These are phyloP conservation scores for Tinamus major DNA, from an alignment of 2,797 vertebrate genomes.

Conservation along the genomic window DNA sequence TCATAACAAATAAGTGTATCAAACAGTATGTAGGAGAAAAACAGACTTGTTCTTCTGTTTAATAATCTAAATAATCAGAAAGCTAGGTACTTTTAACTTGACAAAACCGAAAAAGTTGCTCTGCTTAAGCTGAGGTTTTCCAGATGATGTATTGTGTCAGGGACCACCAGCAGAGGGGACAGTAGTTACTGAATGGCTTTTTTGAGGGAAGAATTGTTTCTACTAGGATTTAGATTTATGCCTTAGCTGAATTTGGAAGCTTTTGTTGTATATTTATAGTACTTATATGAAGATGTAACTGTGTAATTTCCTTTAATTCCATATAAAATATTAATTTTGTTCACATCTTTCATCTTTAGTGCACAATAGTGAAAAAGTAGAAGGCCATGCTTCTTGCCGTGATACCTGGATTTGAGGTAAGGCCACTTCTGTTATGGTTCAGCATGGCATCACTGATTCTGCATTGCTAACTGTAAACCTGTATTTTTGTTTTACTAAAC, in stretches of 20 bases:
- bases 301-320: slow-evolving; percentile 58
- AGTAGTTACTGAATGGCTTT: slow-evolving; percentile 3
- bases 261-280: slow-evolving; percentile 46
- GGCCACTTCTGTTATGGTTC: background rate
- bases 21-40: accelerated
- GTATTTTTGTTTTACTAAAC: background rate
- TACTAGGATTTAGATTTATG: background rate
- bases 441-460: background rate
- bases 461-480: slow-evolving; percentile 32
- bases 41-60: background rate
- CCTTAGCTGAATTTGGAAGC: background rate
- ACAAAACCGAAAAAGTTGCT: background rate
- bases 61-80: background rate
- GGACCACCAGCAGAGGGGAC: background rate
- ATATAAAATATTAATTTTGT: slow-evolving; percentile 45
- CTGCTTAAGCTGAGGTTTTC: background rate
- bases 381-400: background rate
- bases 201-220: slow-evolving; percentile 1
- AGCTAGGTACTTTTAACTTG: accelerated
- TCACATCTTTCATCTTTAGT: slow-evolving; percentile 38
- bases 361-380: background rate
- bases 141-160: background rate
- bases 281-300: background rate
- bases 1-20: background rate
- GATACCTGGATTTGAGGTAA: slow-evolving; percentile 27